Evolutionary conservation across 2,888 invertebrate genomes (phyloP), one percentile per base, ranked within the genome.

Genomic region (Opisthograptis luteolata): DNA sequence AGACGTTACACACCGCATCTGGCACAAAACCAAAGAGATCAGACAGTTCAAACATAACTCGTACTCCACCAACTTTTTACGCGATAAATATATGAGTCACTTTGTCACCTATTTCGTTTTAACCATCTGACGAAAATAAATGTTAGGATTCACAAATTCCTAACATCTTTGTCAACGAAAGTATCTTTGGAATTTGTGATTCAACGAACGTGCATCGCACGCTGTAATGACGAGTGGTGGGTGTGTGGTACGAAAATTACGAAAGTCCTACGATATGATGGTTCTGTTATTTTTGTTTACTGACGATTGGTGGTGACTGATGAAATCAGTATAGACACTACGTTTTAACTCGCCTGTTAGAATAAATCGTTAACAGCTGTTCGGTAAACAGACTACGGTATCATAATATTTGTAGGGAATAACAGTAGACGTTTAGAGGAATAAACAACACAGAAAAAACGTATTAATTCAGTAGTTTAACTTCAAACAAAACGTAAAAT

Each of bases 11-110:
- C 55, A 42, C 56, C 52, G 15, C 43, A 43, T 56, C 60, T 64
- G 62, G 64, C 64, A 64, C 41, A 1, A 42, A 34, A 58, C 58
- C 64, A 62, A 58, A 43, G 58, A 53, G 34, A 45, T 30, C 35
- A 52, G 45, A 52, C 42, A 28, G 41, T 31, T 31, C 25, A 14
- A 32, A 20, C 30, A 14, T 9, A 34, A 34, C 31, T 31, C n/a
- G n/a, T n/a, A n/a, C n/a, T n/a, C 12, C 20, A 44, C 34, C 17
- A 28, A 20, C 25, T 34, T 17, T 10, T 20, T 6, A 20, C 3
- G 2, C 13, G 1, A 14, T 27, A 14, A 15, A 12, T 30, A 10
- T 31, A 34, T 49, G 43, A 49, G 34, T 43, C 43, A 39, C n/a
- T 3, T 5, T 24, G 19, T 25, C 24, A 45, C 22, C 13, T 30